phyloP scores from a whole-genome alignment of 2,113 vertebrate genomes.

The Mionectes macconnelli region DNA sequence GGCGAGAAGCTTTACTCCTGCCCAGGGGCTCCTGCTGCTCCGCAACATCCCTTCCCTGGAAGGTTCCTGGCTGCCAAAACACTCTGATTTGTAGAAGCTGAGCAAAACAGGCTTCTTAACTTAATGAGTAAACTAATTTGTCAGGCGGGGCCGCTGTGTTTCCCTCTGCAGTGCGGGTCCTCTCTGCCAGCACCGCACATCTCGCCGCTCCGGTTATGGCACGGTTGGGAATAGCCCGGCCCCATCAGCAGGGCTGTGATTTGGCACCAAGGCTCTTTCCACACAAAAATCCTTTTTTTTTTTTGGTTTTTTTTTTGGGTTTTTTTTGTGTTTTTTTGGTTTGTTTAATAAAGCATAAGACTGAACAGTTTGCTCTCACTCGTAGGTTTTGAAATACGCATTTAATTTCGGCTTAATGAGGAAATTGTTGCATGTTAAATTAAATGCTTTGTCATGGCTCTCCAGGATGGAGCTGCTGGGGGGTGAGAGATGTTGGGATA shows the following conservation, averaged over 20 bases:
- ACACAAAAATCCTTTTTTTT: not conserved
- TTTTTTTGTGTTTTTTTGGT: not conserved
- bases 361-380: constrained; percentile 32
- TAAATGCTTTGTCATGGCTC: not conserved
- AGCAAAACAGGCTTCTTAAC: not conserved
- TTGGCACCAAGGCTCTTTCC: constrained; percentile 20
- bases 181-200: not conserved
- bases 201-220: not conserved
- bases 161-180: not conserved
- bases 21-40: not conserved
- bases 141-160: not conserved
- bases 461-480: not conserved
- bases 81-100: not conserved
- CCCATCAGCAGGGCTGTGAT: not conserved
- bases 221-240: not conserved
- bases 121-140: not conserved
- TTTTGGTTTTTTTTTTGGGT: too few relatives aligned
- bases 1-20: not conserved
- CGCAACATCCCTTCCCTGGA: not conserved
- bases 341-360: constrained; percentile 39
- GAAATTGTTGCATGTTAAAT: constrained; percentile 15
- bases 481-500: not conserved
- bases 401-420: constrained; percentile 64
- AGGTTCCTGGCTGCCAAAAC: not conserved
- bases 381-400: constrained; percentile 64